Evolutionary conservation across 2,113 vertebrate species (phyloP).

Genomic region (Malurus elegans): DNA sequence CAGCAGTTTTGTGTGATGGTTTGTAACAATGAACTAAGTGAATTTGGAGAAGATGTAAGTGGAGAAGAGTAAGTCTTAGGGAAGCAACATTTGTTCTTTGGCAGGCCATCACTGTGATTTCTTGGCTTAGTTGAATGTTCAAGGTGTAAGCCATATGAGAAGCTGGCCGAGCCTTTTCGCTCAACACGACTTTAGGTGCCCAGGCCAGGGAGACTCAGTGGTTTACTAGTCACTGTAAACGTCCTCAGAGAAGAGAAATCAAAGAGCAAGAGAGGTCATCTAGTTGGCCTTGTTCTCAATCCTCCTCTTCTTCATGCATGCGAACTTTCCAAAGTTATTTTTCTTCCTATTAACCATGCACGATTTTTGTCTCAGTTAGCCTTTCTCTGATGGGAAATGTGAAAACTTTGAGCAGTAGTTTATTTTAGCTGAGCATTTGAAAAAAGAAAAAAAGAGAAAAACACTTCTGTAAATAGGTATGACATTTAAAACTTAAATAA

Average conservation of each 20-base stretch:
- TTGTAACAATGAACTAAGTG: background rate
- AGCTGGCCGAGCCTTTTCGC: background rate
- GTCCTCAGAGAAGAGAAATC: background rate
- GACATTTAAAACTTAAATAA: background rate
- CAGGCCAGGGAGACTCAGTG: background rate
- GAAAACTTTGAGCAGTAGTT: slow-evolving; percentile 14
- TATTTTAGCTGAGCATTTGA: background rate
- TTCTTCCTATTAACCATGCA: background rate
- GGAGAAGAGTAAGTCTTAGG: background rate
- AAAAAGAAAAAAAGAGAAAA: background rate
- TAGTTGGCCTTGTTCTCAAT: background rate
- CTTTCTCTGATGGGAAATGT: background rate
- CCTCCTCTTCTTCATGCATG: background rate
- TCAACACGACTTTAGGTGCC: background rate
- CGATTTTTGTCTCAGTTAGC: background rate
- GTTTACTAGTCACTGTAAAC: background rate
- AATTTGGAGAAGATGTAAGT: background rate
- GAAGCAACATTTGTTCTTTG: background rate
- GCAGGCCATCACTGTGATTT: background rate
- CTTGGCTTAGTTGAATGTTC: background rate
- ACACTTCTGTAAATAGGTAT: background rate
- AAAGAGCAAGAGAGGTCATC: background rate
- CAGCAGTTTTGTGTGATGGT: background rate
- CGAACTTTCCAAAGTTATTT: background rate
- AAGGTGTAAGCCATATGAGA: background rate